phyloP scores from a whole-genome alignment of 2,888 invertebrate genomes.

The Caenorhabditis macrosperma region DNA sequence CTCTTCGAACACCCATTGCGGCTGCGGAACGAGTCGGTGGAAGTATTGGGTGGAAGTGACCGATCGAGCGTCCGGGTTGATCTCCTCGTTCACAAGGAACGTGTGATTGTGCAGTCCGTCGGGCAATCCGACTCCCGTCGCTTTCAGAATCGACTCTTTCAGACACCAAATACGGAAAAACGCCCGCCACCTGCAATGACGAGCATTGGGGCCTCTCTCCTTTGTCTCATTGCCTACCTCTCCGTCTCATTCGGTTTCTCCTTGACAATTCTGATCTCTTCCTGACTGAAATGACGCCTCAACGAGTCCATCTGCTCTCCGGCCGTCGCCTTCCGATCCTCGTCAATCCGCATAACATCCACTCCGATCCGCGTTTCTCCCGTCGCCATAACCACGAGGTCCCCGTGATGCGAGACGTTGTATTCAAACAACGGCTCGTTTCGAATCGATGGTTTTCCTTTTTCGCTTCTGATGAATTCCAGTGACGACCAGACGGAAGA shows the following conservation, averaged over 20 bases:
- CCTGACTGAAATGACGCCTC: constrained; percentile 58
- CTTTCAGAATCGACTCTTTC: constrained; percentile 80
- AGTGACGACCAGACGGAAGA: constrained; percentile 68
- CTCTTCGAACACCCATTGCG: constrained; percentile 77
- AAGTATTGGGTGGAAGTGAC: constrained; percentile 71
- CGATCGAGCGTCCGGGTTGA: constrained; percentile 59
- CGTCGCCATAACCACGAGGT: constrained; percentile 73
- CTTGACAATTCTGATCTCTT: constrained; percentile 70
- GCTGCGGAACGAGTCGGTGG: constrained; percentile 61
- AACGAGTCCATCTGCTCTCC: constrained; percentile 54
- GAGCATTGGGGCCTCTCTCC: no score
- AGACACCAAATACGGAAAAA: constrained; percentile 78
- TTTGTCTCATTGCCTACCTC: constrained; percentile 30
- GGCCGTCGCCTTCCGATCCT: constrained; percentile 59
- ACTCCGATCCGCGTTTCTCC: constrained; percentile 64
- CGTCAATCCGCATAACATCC: constrained; percentile 79
- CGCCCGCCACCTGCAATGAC: constrained; percentile 65
- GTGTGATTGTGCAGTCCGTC: constrained; percentile 71
- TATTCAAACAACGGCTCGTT: constrained; percentile 62
- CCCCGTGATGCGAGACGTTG: constrained; percentile 80
- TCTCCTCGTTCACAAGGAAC: constrained; percentile 65
- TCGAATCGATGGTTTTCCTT: constrained; percentile 77
- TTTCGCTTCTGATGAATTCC: constrained; percentile 68
- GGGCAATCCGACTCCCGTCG: constrained; percentile 78
- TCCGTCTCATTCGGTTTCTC: constrained; percentile 36